Conservation (phyloP, 2,888 invertebrate genomes). For the Napeogenes inachia region DNA sequence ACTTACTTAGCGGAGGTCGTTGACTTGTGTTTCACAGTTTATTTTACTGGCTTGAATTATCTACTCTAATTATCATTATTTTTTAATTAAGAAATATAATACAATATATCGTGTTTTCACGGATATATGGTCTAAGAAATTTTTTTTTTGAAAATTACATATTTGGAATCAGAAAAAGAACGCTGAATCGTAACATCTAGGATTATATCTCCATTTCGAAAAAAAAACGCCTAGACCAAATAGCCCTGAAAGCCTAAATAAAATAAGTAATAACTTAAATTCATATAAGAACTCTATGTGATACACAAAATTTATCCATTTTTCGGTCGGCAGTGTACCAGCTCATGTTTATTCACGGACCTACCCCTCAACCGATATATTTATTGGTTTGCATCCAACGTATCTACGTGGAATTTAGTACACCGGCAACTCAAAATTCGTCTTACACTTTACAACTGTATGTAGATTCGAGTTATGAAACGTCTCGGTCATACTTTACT, state of each 20-base stretch:
- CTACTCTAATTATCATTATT: no score
- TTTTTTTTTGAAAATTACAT: no score
- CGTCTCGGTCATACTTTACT: conserved; percentile 17
- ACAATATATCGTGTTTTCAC: no score
- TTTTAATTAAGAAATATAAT: no score
- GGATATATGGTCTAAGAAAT: no score
- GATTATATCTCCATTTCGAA: no score
- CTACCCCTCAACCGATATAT: conserved; percentile 56
- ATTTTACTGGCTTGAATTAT: neutral
- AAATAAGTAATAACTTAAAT: no score
- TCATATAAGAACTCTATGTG: no score
- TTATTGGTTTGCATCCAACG: conserved; percentile 62
- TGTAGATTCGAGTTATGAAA: conserved; percentile 41
- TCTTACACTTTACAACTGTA: conserved; percentile 64
- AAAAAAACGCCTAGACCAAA: no score
- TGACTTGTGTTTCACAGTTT: neutral
- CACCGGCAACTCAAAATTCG: conserved; percentile 51
- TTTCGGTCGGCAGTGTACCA: conserved; percentile 27
- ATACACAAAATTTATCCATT: conserved; percentile 9
- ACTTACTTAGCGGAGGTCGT: neutral
- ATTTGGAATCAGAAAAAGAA: no score
- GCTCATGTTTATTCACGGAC: conserved; percentile 48
- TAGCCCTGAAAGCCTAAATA: no score
- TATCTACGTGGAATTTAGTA: conserved; percentile 43
- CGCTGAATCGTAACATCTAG: no score